Percentiles rank a stretch among this genome's conserved stretches.
Conservation (phyloP, 2,113 vertebrate species). For the Scomber japonicus region DNA sequence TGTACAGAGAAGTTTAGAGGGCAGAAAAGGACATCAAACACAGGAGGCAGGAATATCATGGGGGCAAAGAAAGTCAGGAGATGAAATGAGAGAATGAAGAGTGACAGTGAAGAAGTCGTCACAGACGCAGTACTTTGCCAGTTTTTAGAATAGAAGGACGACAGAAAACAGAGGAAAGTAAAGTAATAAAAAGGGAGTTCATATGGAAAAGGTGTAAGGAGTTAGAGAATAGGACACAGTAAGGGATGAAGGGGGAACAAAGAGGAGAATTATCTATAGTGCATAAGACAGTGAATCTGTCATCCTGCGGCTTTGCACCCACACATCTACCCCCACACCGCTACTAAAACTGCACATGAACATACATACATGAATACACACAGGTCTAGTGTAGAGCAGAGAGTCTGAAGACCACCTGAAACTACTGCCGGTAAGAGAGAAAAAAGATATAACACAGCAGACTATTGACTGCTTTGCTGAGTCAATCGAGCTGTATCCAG, state of each 20-base stretch:
- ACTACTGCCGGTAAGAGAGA: conserved; percentile 12
- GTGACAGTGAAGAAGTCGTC: background rate
- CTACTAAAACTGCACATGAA: conserved; percentile 54
- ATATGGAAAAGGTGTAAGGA: conserved; percentile 3
- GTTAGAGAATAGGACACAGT: background rate
- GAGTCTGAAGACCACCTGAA: conserved; percentile 57
- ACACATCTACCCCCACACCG: conserved; percentile 47
- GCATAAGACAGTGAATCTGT: conserved; percentile 44
- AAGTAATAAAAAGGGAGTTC: conserved; percentile 19
- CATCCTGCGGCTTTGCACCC: conserved; percentile 48
- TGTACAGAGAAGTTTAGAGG: conserved; percentile 5
- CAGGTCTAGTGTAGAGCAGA: conserved; percentile 35
- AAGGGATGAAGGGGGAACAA: conserved; percentile 20
- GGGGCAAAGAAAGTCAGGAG: conserved; percentile 24
- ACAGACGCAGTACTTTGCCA: background rate
- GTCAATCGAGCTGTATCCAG: conserved; percentile 18
- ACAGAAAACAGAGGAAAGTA: background rate
- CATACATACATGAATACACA: conserved; percentile 53
- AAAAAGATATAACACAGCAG: conserved; percentile 44
- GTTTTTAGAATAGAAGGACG: background rate
- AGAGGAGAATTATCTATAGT: conserved; percentile 32
- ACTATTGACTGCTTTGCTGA: conserved; percentile 37
- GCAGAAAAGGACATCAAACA: conserved; percentile 31
- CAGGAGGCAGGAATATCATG: conserved; percentile 5
- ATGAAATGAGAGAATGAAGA: conserved; percentile 22